These are phyloP conservation scores for Centruroides vittatus DNA, from an alignment of 1,140 invertebrate species.

Conservation along the genomic window DNA sequence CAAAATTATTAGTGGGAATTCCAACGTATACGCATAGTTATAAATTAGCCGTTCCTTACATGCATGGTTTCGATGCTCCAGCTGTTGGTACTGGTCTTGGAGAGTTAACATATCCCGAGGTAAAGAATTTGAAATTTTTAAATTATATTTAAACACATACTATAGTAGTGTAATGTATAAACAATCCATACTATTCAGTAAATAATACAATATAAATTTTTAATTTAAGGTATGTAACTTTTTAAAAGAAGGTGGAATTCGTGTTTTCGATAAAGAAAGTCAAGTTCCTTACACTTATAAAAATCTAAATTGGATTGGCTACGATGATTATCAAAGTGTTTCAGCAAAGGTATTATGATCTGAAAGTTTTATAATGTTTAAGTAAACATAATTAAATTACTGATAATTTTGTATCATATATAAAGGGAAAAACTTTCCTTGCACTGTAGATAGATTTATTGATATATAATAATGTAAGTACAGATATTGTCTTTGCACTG, in stretches of 20 bases:
- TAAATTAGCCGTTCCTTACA: constrained; percentile 48
- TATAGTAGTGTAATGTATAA: no score
- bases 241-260: constrained; percentile 11
- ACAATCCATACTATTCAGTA: no score
- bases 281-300: constrained; percentile 62
- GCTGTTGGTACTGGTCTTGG: constrained; percentile 50
- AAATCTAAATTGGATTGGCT: constrained; percentile 71
- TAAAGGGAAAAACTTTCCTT: no score
- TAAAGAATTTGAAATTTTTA: constrained; percentile 20
- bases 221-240: constrained; percentile 16
- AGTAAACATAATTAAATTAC: background rate
- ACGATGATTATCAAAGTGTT: constrained; percentile 60
- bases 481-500: no score
- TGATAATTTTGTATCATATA: no score
- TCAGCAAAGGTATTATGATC: constrained; percentile 44
- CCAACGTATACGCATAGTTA: constrained; percentile 80
- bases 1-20: constrained; percentile 74
- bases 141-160: no score
- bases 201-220: background rate
- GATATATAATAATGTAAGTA: no score
- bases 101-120: constrained; percentile 49
- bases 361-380: background rate
- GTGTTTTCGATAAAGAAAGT: constrained; percentile 46
- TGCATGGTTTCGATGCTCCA: constrained; percentile 51
- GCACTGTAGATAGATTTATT: no score